Base-by-base conservation (phyloP, 2,797 vertebrate genomes). In the Dicrostonyx torquatus region DNA sequence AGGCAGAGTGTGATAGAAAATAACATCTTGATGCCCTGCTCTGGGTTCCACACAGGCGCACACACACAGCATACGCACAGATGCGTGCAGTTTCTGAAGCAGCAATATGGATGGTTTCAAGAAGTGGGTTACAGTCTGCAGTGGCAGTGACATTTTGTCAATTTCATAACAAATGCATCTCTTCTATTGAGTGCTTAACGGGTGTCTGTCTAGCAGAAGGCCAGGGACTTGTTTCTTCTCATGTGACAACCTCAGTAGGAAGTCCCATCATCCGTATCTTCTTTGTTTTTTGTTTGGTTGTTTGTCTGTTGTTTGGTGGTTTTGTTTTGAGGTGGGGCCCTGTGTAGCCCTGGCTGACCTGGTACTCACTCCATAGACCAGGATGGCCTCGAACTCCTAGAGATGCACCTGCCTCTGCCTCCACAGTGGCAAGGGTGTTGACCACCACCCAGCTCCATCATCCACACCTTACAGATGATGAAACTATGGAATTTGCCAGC, bases 81-180 rank as follows among this genome's bases (percentile, higher is more conserved):
- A 83, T 78, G 48, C 60, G 76, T 76, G 18, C 17, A 31, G 24
- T 84, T 95, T 94, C 45, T 77, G 77, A 91, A 94, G 45, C 75
- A 85, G 66, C 43, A 88, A 8, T 88, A 64, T 76, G 73, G 91
- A 8, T 90, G 55, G 60, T 60, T 87, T 94, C 55, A 89, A 89
- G 53, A 91, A 48, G 29, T 64, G 73, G 62, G 43, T 82, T 83
- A 50, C 70, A 37, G 45, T 60, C 12, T 73, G n/a, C 64, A 83
- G 10, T n/a, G 40, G 17, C n/a, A 68, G 22, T 79, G 70, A 78
- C n/a, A 20, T 78, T 22, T 77, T 92, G 64, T 76, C 60, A 73
- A 50, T 62, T 92, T 85, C 89, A 66, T 87, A 88, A 80, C 55
- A 60, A 85, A 58, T 45, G 15, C n/a, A 64, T 82, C n/a, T 64